These are phyloP conservation scores for Leucozona laternaria DNA, from an alignment of 2,888 invertebrate species.

Conservation along the genomic window DNA sequence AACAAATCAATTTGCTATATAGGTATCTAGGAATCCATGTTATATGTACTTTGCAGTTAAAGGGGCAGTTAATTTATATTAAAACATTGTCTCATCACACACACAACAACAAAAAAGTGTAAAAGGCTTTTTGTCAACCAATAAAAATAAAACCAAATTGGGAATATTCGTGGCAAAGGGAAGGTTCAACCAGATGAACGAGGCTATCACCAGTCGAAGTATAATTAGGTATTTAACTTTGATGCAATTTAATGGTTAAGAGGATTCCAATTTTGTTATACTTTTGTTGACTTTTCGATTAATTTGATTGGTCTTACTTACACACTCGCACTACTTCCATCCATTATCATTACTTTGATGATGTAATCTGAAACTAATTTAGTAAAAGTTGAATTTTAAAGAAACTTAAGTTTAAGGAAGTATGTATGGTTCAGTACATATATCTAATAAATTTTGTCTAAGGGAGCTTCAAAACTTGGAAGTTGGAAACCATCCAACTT, in stretches of 20 bases:
- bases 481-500: conserved; percentile 8
- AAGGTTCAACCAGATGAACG: not conserved
- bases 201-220: not conserved
- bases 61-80: conserved; percentile 29
- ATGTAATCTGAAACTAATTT: not conserved
- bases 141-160: conserved; percentile 34
- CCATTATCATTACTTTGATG: conserved; percentile 10
- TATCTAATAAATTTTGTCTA: not conserved
- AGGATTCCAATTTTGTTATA: not conserved
- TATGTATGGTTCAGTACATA: too few species aligned
- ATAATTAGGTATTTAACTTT: conserved; percentile 26
- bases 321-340: not conserved
- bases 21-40: conserved; percentile 1
- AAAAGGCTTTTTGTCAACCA: conserved; percentile 1
- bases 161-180: not conserved
- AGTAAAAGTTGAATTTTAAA: not conserved
- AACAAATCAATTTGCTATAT: conserved; percentile 52
- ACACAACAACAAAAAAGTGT: not conserved
- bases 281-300: conserved; percentile 11
- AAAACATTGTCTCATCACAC: conserved; percentile 13
- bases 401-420: not conserved
- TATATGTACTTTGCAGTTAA: conserved; percentile 37
- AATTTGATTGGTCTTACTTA: conserved; percentile 3
- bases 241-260: conserved; percentile 16
- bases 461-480: too few species aligned